Conservation (phyloP, 1,140 invertebrate species). For the Acromyrmex heyeri region DNA sequence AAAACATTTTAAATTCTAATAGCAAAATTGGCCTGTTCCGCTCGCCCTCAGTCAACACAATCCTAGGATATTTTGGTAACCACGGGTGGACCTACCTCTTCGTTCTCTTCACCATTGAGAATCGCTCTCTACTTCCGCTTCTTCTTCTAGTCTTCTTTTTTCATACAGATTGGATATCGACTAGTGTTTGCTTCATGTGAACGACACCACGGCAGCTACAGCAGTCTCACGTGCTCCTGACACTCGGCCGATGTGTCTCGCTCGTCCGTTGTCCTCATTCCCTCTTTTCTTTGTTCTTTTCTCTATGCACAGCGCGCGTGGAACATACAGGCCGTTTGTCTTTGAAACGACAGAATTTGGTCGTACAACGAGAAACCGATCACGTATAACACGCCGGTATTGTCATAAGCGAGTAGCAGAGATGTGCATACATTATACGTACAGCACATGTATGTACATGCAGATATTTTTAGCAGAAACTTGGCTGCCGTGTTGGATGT, state of each 20-base stretch:
- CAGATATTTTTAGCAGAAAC: slow-evolving; percentile 28
- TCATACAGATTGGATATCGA: slow-evolving; percentile 64
- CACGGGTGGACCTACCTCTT: background rate
- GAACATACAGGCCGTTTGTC: slow-evolving; percentile 62
- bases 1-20: slow-evolving; percentile 80
- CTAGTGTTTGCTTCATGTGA: slow-evolving; percentile 18
- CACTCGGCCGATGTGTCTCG: background rate
- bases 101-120: background rate
- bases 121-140: slow-evolving; percentile 25
- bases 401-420: slow-evolving; percentile 1
- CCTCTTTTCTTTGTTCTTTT: slow-evolving; percentile 26
- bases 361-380: slow-evolving; percentile 67
- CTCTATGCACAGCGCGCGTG: background rate
- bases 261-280: slow-evolving; percentile 3
- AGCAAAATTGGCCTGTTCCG: slow-evolving; percentile 72
- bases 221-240: slow-evolving; percentile 1
- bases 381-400: slow-evolving; percentile 40
- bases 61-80: background rate
- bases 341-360: slow-evolving; percentile 54
- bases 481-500: background rate
- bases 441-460: too few relatives aligned
- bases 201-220: background rate
- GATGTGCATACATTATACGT: background rate
- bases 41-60: background rate
- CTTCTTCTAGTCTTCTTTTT: background rate